phyloP scores from a whole-genome alignment of 2,888 invertebrate species.

The Salpingus planirostris region DNA sequence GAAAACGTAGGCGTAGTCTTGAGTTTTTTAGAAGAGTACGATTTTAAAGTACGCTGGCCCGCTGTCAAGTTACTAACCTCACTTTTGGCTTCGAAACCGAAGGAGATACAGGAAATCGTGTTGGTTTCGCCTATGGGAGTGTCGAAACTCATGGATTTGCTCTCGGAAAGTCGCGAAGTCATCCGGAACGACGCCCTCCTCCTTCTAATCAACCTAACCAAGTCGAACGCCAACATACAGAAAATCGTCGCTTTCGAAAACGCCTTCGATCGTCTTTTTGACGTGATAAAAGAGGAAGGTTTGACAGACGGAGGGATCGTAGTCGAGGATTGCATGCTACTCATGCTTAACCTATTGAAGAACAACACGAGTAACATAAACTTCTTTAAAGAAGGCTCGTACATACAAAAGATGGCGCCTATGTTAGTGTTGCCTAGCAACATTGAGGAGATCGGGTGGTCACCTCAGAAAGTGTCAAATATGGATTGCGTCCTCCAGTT shows the following conservation, averaged over 20 bases:
- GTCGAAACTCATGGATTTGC: slow-evolving; percentile 92
- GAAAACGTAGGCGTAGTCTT: slow-evolving; percentile 77
- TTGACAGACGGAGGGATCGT: slow-evolving; percentile 94
- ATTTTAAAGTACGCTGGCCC: slow-evolving; percentile 86
- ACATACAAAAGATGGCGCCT: slow-evolving; percentile 80
- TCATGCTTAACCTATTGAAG: slow-evolving; percentile 86
- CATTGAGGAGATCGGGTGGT: slow-evolving; percentile 71
- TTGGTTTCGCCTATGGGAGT: slow-evolving; percentile 93
- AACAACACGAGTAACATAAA: slow-evolving; percentile 97
- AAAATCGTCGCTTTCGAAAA: slow-evolving; percentile 99
- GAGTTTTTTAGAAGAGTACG: slow-evolving; percentile 86
- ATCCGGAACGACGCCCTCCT: slow-evolving; percentile 91
- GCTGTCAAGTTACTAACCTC: slow-evolving; percentile 82
- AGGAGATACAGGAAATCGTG: slow-evolving; percentile 81
- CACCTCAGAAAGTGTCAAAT: slow-evolving; percentile 89
- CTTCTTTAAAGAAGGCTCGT: slow-evolving; percentile 96
- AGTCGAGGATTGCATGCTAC: slow-evolving; percentile 91
- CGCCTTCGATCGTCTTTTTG: slow-evolving; percentile 91
- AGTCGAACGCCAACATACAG: slow-evolving; percentile 93
- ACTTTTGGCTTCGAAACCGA: slow-evolving; percentile 76
- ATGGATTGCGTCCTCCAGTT: slow-evolving; percentile 87
- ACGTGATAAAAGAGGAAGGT: slow-evolving; percentile 67
- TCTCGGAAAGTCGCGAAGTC: slow-evolving; percentile 90
- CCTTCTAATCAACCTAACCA: slow-evolving; percentile 83
- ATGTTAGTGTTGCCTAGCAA: slow-evolving; percentile 77